Evolutionary conservation across 1,140 invertebrate species (phyloP), one percentile per base, ranked within the genome.

Genomic region (Coenobita brevimanus): DNA sequence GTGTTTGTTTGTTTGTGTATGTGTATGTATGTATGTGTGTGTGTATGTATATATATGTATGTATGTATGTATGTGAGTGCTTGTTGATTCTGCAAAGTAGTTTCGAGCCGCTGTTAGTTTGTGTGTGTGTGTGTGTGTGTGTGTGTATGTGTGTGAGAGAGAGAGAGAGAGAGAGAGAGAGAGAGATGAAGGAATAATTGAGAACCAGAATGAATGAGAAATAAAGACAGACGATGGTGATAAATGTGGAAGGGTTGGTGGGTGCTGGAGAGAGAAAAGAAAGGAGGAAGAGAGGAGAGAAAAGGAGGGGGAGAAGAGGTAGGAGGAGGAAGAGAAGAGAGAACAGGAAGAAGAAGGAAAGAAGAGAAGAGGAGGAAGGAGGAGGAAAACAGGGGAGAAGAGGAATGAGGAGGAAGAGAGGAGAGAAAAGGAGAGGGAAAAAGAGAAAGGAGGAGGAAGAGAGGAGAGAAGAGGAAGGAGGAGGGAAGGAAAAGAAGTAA

Each of bases 31-130:
- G 24, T 13, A 36, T 69, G 64, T 69, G 64, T 69, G 64, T 69
- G 64, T 69, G 64, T 69, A 36, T 69, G 64, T 69, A 36, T 69
- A 36, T 69, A 6, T 69, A 36, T 69, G 64, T 69, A 36, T 69
- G 64, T 69, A 36, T 69, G 64, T 69, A 36, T 27, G 64, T 27
- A 4, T 15, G 64, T 27, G 24, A 36, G 64, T 69, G 64, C 21
- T 2, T 69, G n/a, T 33, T 27, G 36, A 1, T 71, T 10, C n/a
- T 10, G n/a, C 10, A n/a, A n/a, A 10, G 54, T 57, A n/a, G n/a
- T 10, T 10, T 10, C 13, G 54, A 13, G 54, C 54, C 10, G 13
- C 10, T 57, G 54, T 57, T 10, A 13, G 54, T 57, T 10, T 57
- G 54, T 57, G 54, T 57, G 54, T 57, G 54, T 57, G 54, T 57